Percentiles rank a stretch among this genome's conserved stretches.
These are phyloP conservation scores for Centropyge bicolor DNA, from an alignment of 2,797 vertebrate genomes.

Conservation along the genomic window DNA sequence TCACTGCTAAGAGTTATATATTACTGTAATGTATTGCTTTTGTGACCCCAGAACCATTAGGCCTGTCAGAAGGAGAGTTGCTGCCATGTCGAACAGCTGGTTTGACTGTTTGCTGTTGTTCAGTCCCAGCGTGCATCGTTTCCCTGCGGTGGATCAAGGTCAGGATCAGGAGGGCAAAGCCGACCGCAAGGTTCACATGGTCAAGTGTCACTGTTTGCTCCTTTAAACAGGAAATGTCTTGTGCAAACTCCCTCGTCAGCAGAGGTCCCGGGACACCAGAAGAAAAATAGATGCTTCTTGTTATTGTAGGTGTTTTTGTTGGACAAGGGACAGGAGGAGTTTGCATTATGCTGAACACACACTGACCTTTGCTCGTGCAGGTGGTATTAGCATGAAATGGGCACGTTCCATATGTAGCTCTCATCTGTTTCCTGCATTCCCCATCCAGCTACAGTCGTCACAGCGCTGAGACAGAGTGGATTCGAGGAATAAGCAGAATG, in stretches of 20 bases:
- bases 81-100: conserved; percentile 33
- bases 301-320: conserved; percentile 54
- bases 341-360: conserved; percentile 22
- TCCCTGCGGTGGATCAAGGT: conserved; percentile 23
- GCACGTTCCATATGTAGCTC: neutral
- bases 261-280: conserved; percentile 10
- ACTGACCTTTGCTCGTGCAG: conserved; percentile 34
- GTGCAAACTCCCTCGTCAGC: conserved; percentile 46
- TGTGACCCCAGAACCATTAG: neutral
- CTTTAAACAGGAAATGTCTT: conserved; percentile 69
- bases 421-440: conserved; percentile 7
- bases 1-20: too few relatives aligned
- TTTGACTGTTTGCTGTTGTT: conserved; percentile 46
- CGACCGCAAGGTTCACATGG: conserved; percentile 53
- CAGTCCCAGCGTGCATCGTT: conserved; percentile 20
- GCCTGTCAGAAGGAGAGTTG: neutral
- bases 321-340: conserved; percentile 15
- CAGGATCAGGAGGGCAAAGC: conserved; percentile 22
- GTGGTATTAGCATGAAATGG: neutral
- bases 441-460: neutral
- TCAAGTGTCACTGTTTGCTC: conserved; percentile 60
- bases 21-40: too few relatives aligned
- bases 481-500: conserved; percentile 5
- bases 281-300: conserved; percentile 45
- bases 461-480: conserved; percentile 23